Percentiles rank a stretch among this genome's conserved stretches.
Evolutionary conservation across 2,888 invertebrate genomes (phyloP).

Genomic region (Drosophila dives): DNA sequence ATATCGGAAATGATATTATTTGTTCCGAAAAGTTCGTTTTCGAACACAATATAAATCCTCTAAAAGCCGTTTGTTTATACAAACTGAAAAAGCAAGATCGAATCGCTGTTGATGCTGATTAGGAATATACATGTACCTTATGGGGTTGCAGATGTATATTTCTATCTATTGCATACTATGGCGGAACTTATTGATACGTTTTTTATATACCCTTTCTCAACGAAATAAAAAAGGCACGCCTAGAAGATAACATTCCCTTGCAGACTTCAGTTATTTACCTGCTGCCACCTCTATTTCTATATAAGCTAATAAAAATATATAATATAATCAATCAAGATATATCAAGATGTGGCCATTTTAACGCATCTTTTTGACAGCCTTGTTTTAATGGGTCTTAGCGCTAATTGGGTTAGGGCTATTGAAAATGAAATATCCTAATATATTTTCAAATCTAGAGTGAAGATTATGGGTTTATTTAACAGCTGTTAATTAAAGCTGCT

Average conservation of each 20-base stretch:
- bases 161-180: background rate
- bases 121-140: background rate
- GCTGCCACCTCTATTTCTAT: background rate
- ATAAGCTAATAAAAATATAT: background rate
- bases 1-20: background rate
- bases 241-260: background rate
- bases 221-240: background rate
- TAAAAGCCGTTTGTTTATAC: background rate
- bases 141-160: background rate
- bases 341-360: background rate
- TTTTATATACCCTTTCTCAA: background rate
- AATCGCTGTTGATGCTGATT: background rate
- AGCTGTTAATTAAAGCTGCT: background rate
- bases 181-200: background rate
- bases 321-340: background rate
- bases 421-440: background rate
- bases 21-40: background rate
- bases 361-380: background rate
- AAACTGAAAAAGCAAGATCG: background rate
- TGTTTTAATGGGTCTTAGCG: too few species aligned
- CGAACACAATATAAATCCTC: background rate
- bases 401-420: too few species aligned
- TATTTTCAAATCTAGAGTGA: background rate
- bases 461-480: background rate
- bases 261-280: background rate